phyloP scores from a whole-genome alignment of 2,888 invertebrate genomes.

The Harpagoxenus sublaevis region DNA sequence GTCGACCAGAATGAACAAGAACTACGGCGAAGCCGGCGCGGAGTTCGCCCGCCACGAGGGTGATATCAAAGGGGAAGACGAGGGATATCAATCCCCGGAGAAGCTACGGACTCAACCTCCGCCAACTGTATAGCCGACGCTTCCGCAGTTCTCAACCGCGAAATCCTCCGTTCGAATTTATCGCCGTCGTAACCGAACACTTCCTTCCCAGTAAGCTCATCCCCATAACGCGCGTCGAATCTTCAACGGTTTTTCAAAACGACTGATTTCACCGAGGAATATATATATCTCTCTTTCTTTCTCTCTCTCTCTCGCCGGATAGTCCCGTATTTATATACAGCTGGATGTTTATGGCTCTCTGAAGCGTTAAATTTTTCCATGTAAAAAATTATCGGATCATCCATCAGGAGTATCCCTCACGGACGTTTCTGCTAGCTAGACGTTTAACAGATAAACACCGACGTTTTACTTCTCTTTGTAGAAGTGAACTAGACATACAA shows the following conservation, averaged over 20 bases:
- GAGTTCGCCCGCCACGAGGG: conserved; percentile 68
- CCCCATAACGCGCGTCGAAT: conserved; percentile 54
- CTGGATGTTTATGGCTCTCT: neutral
- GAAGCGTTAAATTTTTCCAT: conserved; percentile 21
- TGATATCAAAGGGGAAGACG: conserved; percentile 85
- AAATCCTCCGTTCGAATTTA: conserved; percentile 84
- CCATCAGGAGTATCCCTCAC: neutral
- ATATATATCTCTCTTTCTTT: neutral
- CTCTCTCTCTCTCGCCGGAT: neutral
- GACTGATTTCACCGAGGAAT: conserved; percentile 32
- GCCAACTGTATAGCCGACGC: conserved; percentile 67
- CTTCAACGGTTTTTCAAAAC: conserved; percentile 58
- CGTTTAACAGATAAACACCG: neutral
- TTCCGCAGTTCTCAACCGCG: conserved; percentile 84
- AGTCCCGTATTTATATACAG: conserved; percentile 17
- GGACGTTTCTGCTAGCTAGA: conserved; percentile 15
- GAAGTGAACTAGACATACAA: neutral
- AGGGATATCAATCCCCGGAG: conserved; percentile 84
- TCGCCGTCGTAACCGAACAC: conserved; percentile 77
- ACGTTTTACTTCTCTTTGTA: neutral
- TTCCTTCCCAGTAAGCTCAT: conserved; percentile 29
- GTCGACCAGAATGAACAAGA: conserved; percentile 62
- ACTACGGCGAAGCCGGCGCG: conserved; percentile 56
- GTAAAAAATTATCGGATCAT: conserved; percentile 62
- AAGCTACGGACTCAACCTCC: conserved; percentile 77